Conservation (phyloP, 2,113 vertebrate genomes). For the Neolamprologus sp. region DNA sequence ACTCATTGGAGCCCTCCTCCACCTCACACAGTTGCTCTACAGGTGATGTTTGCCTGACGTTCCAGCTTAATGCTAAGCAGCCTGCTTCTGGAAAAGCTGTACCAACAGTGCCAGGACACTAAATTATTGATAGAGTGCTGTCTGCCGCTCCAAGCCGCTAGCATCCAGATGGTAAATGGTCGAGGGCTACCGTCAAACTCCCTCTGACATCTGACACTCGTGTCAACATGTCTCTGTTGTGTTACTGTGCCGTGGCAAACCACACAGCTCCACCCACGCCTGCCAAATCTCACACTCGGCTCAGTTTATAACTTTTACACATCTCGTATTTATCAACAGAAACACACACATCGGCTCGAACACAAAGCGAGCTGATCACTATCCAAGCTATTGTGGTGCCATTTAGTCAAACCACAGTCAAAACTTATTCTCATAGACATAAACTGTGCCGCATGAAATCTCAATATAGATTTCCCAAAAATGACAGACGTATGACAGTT, state of each 20-base stretch:
- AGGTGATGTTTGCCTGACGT: slow-evolving; percentile 44
- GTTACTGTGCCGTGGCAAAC: slow-evolving; percentile 43
- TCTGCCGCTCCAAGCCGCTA: not conserved
- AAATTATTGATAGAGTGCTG: slow-evolving; percentile 8
- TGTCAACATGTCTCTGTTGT: slow-evolving; percentile 46
- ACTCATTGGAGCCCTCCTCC: slow-evolving; percentile 30
- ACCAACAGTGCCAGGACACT: slow-evolving; percentile 1
- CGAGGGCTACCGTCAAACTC: slow-evolving; percentile 8
- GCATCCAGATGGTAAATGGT: slow-evolving; percentile 33
- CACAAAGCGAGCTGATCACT: not conserved
- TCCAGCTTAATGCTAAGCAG: slow-evolving; percentile 16
- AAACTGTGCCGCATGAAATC: not conserved
- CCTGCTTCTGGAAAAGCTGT: not conserved
- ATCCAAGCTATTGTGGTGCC: slow-evolving; percentile 7
- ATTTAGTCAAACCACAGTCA: slow-evolving; percentile 28
- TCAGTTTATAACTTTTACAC: not conserved
- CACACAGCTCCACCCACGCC: not conserved
- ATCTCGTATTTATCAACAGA: slow-evolving; percentile 8
- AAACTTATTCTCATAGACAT: not conserved
- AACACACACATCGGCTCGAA: not conserved
- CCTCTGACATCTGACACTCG: slow-evolving; percentile 39
- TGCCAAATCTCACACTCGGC: slow-evolving; percentile 56
- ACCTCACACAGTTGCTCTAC: not conserved
- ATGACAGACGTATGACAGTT: not conserved
- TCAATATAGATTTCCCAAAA: not conserved